phyloP scores from a whole-genome alignment of 2,113 vertebrate species.

The Marcusenius ussheri region DNA sequence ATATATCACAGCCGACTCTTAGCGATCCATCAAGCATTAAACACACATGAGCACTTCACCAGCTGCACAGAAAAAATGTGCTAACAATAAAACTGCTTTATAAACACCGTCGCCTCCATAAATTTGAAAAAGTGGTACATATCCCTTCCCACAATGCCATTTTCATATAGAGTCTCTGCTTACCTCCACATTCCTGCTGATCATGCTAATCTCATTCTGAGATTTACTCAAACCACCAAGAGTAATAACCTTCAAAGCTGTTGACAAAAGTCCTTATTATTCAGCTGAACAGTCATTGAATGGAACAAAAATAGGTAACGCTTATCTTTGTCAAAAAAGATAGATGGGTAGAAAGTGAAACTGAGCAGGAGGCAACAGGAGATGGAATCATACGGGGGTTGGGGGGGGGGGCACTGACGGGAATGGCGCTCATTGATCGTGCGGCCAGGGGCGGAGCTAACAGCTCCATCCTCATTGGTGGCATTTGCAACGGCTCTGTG shows the following conservation, averaged over 20 bases:
- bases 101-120: background rate
- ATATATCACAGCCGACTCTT: background rate
- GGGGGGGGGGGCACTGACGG: background rate
- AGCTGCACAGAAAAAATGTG: background rate
- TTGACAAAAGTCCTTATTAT: background rate
- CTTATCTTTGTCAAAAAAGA: background rate
- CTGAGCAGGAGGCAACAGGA: background rate
- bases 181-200: background rate
- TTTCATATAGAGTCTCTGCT: background rate
- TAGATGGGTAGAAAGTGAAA: background rate
- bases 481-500: background rate
- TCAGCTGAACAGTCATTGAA: background rate
- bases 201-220: background rate
- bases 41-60: background rate
- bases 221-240: background rate
- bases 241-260: background rate
- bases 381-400: background rate
- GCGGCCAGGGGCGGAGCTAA: background rate
- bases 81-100: background rate
- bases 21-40: background rate
- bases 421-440: background rate
- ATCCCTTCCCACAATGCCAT: background rate
- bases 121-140: background rate
- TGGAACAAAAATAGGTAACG: background rate
- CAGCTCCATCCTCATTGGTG: background rate